Evolutionary conservation across 2,113 vertebrate species (phyloP), one percentile per base, ranked within the genome.

Genomic region (Erythrolamprus reginae): DNA sequence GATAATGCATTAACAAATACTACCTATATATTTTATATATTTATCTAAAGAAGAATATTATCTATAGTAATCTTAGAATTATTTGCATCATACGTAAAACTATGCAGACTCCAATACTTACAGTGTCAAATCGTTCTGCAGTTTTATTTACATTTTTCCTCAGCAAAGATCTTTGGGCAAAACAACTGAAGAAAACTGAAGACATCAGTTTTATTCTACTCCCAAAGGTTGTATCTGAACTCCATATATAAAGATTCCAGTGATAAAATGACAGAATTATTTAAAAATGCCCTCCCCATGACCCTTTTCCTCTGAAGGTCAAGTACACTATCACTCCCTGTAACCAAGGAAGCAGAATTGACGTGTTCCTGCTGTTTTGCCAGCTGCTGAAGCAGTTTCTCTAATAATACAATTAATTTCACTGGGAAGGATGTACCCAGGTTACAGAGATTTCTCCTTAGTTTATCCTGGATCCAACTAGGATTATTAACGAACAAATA

Each of bases 251-350:
- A 94, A 86, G 89, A 94, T 91, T 95, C 86, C 90, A 95, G 87
- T 84, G 56, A 88, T 52, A 88, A 88, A 95, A 92, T 48, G 94
- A 51, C 88, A 93, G 90, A 61, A 93, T 94, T 95, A 94, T 93
- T 95, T 94, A 89, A 93, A 95, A 95, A 89, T 95, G 94, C 92
- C 95, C 95, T 96, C 92, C 96, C 88, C 86, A 83, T 95, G 93
- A 97, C 94, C 96, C 95, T 92, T 92, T 90, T 96, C 89, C 93
- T 95, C 91, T 96, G 96, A 97, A 97, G 96, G 96, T 97, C 97
- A 97, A 96, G 95, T 94, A 92, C 93, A 95, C 91, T 93, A 93
- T 93, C 95, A 95, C 91, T 95, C 95, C 95, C 89, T 92, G 96
- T 96, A 96, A 97, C 96, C 95, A 96, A 95, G 96, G 94, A 95